phyloP scores from a whole-genome alignment of 2,113 vertebrate species.

The Odontesthes bonariensis region DNA sequence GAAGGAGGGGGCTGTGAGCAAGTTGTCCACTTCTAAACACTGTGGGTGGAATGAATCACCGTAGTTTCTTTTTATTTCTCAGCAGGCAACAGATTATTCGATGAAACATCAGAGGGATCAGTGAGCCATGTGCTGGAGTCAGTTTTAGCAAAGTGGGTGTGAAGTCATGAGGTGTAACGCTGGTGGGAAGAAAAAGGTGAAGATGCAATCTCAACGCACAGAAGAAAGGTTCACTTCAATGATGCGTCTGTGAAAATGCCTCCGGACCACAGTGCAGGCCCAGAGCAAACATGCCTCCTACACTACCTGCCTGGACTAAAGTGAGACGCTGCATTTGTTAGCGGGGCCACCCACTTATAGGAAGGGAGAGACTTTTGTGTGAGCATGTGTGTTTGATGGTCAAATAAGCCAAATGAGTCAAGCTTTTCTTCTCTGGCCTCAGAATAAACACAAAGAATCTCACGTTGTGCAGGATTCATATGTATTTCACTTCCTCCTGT shows the following conservation, averaged over 20 bases:
- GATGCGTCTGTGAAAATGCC: conserved; percentile 59
- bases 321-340: conserved; percentile 54
- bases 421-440: conserved; percentile 34
- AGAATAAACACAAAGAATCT: conserved; percentile 44
- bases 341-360: conserved; percentile 56
- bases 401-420: conserved; percentile 50
- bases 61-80: conserved; percentile 43
- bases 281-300: conserved; percentile 65
- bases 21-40: conserved; percentile 50
- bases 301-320: conserved; percentile 54
- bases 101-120: conserved; percentile 42
- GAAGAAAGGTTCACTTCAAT: conserved; percentile 60
- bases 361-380: conserved; percentile 52
- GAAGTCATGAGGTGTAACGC: conserved; percentile 35
- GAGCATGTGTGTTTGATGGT: conserved; percentile 49
- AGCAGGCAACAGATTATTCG: conserved; percentile 42
- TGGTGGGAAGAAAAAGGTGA: conserved; percentile 58
- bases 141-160: conserved; percentile 47
- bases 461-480: conserved; percentile 27
- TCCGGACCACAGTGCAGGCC: conserved; percentile 55
- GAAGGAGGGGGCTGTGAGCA: neutral
- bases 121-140: conserved; percentile 19
- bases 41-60: conserved; percentile 71
- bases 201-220: conserved; percentile 46
- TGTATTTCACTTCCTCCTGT: conserved; percentile 67